These are phyloP conservation scores for Rhagium mordax DNA, from an alignment of 2,888 invertebrate genomes.

Conservation along the genomic window DNA sequence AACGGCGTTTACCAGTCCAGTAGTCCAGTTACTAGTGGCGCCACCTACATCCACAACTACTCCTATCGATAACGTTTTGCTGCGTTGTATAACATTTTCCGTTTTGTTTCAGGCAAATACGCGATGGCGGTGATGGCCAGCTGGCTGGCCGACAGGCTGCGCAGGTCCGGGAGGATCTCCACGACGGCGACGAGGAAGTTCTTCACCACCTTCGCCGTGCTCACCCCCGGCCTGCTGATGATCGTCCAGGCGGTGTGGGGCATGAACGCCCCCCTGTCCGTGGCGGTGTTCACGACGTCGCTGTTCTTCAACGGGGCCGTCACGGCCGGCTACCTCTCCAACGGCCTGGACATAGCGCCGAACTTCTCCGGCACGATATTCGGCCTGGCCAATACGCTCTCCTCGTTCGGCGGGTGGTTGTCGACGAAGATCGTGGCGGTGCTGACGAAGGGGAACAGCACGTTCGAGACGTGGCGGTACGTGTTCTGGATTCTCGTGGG, in stretches of 20 bases:
- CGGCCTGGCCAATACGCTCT: constrained; percentile 89
- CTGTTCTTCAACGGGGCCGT: constrained; percentile 89
- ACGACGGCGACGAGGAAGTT: constrained; percentile 83
- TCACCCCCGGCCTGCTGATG: constrained; percentile 82
- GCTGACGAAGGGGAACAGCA: constrained; percentile 82
- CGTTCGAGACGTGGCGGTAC: constrained; percentile 84
- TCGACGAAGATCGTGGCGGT: constrained; percentile 87
- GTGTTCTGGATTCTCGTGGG: constrained; percentile 86
- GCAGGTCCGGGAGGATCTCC: constrained; percentile 78
- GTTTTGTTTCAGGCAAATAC: constrained; percentile 76
- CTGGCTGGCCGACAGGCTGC: constrained; percentile 81
- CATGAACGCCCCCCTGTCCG: constrained; percentile 79
- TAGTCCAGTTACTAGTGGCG: too few species aligned
- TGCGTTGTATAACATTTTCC: neutral
- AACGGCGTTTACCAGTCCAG: too few species aligned
- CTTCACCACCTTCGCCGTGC: constrained; percentile 78
- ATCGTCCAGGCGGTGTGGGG: constrained; percentile 82
- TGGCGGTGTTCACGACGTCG: constrained; percentile 84
- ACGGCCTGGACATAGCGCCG: constrained; percentile 90
- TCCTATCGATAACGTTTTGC: too few species aligned
- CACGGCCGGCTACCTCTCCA: constrained; percentile 88
- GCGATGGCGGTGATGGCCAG: constrained; percentile 84
- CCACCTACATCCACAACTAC: too few species aligned
- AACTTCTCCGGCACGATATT: constrained; percentile 93
- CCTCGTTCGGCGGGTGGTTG: constrained; percentile 86